Percentiles rank a stretch among this genome's conserved stretches.
These are phyloP conservation scores for Brienomyrus longianalis DNA, from an alignment of 2,113 vertebrate species.

Conservation along the genomic window DNA sequence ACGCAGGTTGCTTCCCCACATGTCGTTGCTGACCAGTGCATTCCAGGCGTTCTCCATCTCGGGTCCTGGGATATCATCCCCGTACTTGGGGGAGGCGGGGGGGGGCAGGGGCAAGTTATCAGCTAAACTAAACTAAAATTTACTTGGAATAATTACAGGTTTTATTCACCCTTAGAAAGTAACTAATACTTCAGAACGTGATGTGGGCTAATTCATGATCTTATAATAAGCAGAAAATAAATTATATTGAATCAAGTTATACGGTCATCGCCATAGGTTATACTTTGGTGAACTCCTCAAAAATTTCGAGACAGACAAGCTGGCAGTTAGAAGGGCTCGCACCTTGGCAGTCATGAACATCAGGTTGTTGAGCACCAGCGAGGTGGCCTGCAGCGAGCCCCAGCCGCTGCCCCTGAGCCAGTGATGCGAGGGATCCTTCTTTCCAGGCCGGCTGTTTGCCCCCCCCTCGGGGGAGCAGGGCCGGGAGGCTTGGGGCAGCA, in stretches of 20 bases:
- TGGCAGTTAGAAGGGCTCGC: slow-evolving; percentile 6
- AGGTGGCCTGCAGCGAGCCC: slow-evolving; percentile 93
- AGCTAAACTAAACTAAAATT: neutral
- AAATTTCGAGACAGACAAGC: neutral
- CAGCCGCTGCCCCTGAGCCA: slow-evolving; percentile 90
- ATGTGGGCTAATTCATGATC: neutral
- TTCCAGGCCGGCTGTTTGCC: slow-evolving; percentile 63
- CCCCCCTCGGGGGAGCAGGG: slow-evolving; percentile 90
- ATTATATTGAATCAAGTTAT: neutral
- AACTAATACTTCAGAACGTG: neutral
- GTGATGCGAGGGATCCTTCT: slow-evolving; percentile 45
- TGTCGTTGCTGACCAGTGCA: slow-evolving; percentile 88
- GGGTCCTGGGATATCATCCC: slow-evolving; percentile 87
- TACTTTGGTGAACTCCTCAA: neutral
- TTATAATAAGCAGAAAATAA: neutral
- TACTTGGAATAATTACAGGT: neutral
- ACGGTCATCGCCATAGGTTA: neutral
- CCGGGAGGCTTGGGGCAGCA: slow-evolving; percentile 83
- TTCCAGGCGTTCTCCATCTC: slow-evolving; percentile 99
- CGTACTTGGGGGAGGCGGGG: slow-evolving; percentile 64
- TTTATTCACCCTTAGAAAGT: neutral
- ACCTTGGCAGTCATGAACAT: slow-evolving; percentile 99
- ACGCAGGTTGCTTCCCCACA: slow-evolving; percentile 91
- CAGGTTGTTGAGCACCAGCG: slow-evolving; percentile 94
- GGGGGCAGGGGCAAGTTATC: neutral